These are phyloP conservation scores for Macquaria australasica DNA, from an alignment of 2,113 vertebrate species.

Conservation along the genomic window DNA sequence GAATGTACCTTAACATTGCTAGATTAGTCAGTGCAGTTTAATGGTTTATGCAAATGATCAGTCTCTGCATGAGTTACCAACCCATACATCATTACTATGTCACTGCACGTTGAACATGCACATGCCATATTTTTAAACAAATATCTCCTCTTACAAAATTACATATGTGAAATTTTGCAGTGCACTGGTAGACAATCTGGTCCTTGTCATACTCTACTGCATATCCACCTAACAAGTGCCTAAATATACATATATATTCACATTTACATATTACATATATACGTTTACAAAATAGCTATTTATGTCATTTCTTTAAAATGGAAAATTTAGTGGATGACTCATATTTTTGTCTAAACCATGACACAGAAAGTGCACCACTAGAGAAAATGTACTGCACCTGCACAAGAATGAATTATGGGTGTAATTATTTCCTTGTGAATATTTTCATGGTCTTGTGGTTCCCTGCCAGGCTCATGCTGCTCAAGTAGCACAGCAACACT, in stretches of 20 bases:
- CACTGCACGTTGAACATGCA: constrained; percentile 21
- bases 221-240: background rate
- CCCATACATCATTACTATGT: constrained; percentile 12
- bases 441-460: constrained; percentile 52
- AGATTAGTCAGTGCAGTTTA: constrained; percentile 21
- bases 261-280: background rate
- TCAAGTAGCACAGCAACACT: constrained; percentile 88
- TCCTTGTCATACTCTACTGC: background rate
- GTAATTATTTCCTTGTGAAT: constrained; percentile 46
- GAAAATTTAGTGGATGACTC: background rate
- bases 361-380: background rate
- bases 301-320: background rate
- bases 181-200: background rate
- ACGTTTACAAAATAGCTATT: background rate
- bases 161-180: background rate
- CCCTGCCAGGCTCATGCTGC: constrained; percentile 83
- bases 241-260: no score
- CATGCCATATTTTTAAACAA: constrained; percentile 13
- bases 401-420: constrained; percentile 37
- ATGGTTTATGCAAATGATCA: constrained; percentile 58
- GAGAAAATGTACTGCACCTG: constrained; percentile 31
- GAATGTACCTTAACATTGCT: background rate
- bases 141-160: constrained; percentile 18
- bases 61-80: constrained; percentile 19
- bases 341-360: constrained; percentile 8